These are phyloP conservation scores for Leptopterna dolabrata DNA, from an alignment of 2,888 invertebrate species.

Conservation along the genomic window DNA sequence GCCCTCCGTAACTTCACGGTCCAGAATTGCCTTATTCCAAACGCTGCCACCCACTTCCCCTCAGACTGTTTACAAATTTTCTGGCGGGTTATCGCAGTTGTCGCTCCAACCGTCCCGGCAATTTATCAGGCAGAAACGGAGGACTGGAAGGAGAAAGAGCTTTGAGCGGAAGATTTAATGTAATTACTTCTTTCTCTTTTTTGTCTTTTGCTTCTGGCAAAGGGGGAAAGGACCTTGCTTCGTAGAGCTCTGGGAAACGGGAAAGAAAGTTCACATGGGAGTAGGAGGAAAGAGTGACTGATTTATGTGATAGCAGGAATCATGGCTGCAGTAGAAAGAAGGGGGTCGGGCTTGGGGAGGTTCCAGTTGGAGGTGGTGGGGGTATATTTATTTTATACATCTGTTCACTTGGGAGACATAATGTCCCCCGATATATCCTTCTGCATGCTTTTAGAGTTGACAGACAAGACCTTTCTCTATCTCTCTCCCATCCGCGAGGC, in stretches of 20 bases:
- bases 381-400: conserved; percentile 71
- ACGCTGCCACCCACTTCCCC: not conserved
- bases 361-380: conserved; percentile 38
- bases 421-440: conserved; percentile 75
- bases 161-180: conserved; percentile 56
- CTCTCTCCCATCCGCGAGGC: not conserved
- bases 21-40: conserved; percentile 54
- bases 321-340: conserved; percentile 50
- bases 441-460: conserved; percentile 70
- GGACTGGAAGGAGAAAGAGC: not conserved
- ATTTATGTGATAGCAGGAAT: conserved; percentile 57
- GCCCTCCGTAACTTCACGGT: not conserved
- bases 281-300: conserved; percentile 52
- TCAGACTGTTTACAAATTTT: conserved; percentile 52
- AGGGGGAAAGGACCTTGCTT: not conserved
- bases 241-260: conserved; percentile 25
- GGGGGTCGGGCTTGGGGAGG: not conserved
- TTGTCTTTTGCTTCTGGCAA: conserved; percentile 13
- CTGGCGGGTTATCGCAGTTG: conserved; percentile 57
- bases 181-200: conserved; percentile 55
- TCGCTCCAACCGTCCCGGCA: conserved; percentile 55
- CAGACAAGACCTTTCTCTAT: conserved; percentile 59
- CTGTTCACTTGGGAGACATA: conserved; percentile 73
- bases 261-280: conserved; percentile 57
- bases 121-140: conserved; percentile 55